Evolutionary conservation across 2,113 vertebrate genomes (phyloP).

Genomic region (Procavia capensis): DNA sequence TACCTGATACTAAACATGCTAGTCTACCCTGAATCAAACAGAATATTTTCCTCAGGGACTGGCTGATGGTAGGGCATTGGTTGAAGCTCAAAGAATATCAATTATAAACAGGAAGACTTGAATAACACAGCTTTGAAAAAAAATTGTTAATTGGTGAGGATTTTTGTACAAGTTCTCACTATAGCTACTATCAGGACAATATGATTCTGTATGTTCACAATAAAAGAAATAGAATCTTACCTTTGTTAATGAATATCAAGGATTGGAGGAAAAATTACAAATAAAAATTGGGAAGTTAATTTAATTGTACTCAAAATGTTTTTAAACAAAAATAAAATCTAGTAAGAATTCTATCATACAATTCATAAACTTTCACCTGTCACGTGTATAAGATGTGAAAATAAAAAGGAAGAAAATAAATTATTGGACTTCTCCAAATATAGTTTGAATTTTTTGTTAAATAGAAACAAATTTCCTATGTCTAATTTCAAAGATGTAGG

Average conservation of each 20-base stretch:
- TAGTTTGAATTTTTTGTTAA: neutral
- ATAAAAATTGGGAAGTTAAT: neutral
- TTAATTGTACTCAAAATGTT: neutral
- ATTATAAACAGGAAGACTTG: constrained; percentile 37
- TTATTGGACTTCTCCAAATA: neutral
- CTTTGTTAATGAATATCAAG: neutral
- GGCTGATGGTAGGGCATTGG: neutral
- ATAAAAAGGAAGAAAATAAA: neutral
- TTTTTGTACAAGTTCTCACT: neutral
- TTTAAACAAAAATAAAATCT: neutral
- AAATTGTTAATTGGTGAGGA: neutral
- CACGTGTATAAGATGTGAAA: neutral
- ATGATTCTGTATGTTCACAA: neutral
- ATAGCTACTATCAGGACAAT: neutral
- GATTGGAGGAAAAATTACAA: neutral
- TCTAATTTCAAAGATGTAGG: neutral
- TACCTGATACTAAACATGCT: constrained; percentile 46
- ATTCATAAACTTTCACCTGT: neutral
- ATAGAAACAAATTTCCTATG: neutral
- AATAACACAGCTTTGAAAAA: neutral
- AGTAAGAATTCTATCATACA: neutral
- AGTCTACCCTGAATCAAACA: constrained; percentile 43
- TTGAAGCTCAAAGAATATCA: constrained; percentile 47
- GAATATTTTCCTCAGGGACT: constrained; percentile 15
- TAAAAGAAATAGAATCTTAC: neutral